Percentiles rank a stretch among this genome's conserved stretches.
Evolutionary conservation across 2,888 invertebrate genomes (phyloP).

Genomic region (Aromia moschata): DNA sequence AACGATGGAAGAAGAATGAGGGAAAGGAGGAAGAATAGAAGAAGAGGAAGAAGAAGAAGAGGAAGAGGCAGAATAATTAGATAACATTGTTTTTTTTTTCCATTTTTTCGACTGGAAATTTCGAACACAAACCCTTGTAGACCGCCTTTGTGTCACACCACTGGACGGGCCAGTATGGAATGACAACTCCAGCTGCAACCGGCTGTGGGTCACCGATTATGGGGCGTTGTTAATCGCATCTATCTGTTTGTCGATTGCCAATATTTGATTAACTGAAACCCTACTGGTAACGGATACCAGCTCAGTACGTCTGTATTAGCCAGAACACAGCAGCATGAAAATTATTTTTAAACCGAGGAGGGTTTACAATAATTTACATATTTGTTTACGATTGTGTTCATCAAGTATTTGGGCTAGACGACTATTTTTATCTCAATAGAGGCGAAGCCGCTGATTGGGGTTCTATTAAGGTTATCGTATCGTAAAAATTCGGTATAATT

Average conservation of each 20-base stretch:
- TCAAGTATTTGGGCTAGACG: constrained; percentile 22
- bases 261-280: constrained; percentile 14
- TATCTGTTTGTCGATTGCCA: constrained; percentile 16
- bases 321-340: too few relatives aligned
- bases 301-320: too few relatives aligned
- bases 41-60: too few relatives aligned
- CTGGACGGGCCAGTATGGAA: not conserved
- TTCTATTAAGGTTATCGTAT: not conserved
- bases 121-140: too few relatives aligned
- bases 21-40: too few relatives aligned
- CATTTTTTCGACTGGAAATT: too few relatives aligned
- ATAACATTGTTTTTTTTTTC: too few relatives aligned
- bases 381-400: constrained; percentile 28
- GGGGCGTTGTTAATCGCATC: constrained; percentile 16
- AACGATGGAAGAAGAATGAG: too few relatives aligned
- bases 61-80: too few relatives aligned
- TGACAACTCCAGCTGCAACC: constrained; percentile 24
- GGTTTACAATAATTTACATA: constrained; percentile 22
- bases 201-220: constrained; percentile 36
- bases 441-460: constrained; percentile 7
- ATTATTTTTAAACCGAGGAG: constrained; percentile 24
- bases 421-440: constrained; percentile 21
- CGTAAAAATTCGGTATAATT: too few relatives aligned
- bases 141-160: too few relatives aligned
- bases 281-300: not conserved